Evolutionary conservation across 2,888 invertebrate species (phyloP).

Genomic region (Cephus runcator): DNA sequence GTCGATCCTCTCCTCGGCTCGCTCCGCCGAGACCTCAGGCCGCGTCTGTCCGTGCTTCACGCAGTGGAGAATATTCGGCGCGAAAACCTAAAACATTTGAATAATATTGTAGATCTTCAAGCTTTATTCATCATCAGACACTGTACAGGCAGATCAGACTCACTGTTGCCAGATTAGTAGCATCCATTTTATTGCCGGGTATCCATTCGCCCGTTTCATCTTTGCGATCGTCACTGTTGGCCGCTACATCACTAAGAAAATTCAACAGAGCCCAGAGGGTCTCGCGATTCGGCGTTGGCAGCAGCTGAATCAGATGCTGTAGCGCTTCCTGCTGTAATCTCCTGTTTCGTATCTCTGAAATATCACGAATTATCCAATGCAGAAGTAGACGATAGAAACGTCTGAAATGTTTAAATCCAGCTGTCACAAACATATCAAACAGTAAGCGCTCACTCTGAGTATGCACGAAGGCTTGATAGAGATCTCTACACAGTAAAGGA

Average conservation of each 20-base stretch:
- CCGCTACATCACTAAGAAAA: conserved; percentile 83
- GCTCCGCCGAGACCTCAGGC: conserved; percentile 71
- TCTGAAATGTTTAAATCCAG: background rate
- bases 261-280: conserved; percentile 85
- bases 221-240: conserved; percentile 75
- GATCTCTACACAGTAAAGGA: conserved; percentile 87
- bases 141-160: conserved; percentile 21
- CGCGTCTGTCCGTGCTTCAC: conserved; percentile 72
- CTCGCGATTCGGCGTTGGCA: conserved; percentile 90
- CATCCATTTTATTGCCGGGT: conserved; percentile 93
- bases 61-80: conserved; percentile 91
- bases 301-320: conserved; percentile 83
- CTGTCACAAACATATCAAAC: background rate
- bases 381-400: background rate
- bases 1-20: conserved; percentile 84
- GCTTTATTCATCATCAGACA: background rate
- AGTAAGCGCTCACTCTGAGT: conserved; percentile 83
- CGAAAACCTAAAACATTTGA: conserved; percentile 73
- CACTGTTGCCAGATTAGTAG: conserved; percentile 86
- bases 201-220: conserved; percentile 71
- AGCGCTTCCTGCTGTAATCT: conserved; percentile 85
- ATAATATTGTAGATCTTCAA: background rate
- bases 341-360: conserved; percentile 83
- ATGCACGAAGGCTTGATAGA: conserved; percentile 90
- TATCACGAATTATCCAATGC: conserved; percentile 18